phyloP scores from a whole-genome alignment of 2,888 invertebrate genomes.

The Fissipunctia ypsillon region DNA sequence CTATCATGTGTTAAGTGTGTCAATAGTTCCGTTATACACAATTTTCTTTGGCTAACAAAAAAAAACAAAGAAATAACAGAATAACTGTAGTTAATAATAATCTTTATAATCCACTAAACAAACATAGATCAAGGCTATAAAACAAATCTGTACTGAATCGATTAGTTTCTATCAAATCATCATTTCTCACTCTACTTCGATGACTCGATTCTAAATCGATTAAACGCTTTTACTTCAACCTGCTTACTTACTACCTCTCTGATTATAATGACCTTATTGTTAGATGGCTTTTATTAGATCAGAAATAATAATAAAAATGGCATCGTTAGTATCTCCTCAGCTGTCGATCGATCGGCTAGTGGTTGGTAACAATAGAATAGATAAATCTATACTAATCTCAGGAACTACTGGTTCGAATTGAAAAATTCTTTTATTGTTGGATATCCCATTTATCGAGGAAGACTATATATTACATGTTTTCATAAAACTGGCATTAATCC shows the following conservation, averaged over 20 bases:
- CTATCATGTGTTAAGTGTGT: background rate
- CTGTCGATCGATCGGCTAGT: too few relatives aligned
- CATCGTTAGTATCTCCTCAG: too few relatives aligned
- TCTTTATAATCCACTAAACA: constrained; percentile 9
- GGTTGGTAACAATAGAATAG: too few relatives aligned
- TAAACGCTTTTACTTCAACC: constrained; percentile 71
- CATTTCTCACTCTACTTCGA: constrained; percentile 67
- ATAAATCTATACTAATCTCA: too few relatives aligned
- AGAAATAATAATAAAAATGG: background rate
- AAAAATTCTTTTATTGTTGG: too few relatives aligned
- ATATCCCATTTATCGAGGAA: too few relatives aligned
- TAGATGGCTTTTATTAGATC: background rate
- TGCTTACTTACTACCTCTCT: constrained; percentile 65
- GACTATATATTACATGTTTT: too few relatives aligned
- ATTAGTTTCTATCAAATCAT: constrained; percentile 55
- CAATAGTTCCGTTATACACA: background rate
- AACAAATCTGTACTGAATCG: constrained; percentile 52
- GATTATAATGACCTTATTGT: constrained; percentile 47
- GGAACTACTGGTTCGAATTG: too few relatives aligned
- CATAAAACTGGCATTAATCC: too few relatives aligned
- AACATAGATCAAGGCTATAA: constrained; percentile 36
- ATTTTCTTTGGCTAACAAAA: background rate
- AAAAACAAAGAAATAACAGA: constrained; percentile 2
- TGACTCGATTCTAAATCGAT: constrained; percentile 67
- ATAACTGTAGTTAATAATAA: constrained; percentile 21